These are phyloP conservation scores for Hormaphis cornu DNA, from an alignment of 1,140 invertebrate species.

Conservation along the genomic window DNA sequence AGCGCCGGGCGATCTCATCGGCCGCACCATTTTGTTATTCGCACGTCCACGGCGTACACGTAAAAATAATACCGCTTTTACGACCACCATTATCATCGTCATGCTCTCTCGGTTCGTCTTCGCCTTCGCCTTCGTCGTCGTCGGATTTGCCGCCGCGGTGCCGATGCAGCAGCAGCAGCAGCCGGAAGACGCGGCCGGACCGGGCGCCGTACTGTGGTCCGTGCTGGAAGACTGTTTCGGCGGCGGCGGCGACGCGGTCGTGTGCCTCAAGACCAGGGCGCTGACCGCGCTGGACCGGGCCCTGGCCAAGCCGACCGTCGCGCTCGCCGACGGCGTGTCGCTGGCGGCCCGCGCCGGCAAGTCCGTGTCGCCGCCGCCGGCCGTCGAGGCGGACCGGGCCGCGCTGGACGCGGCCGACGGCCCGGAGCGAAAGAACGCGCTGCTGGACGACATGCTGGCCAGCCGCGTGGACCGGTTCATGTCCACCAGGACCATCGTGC, in stretches of 20 bases:
- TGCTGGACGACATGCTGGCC: constrained; percentile 4
- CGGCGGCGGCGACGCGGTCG: neutral
- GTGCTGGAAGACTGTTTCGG: constrained; percentile 3
- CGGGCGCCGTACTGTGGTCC: neutral
- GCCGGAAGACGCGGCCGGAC: neutral
- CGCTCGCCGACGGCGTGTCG: neutral
- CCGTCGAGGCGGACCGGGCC: neutral
- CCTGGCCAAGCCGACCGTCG: neutral
- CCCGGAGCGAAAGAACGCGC: neutral
- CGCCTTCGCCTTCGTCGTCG: neutral
- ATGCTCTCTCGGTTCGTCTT: neutral
- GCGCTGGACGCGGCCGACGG: neutral
- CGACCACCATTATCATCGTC: no score
- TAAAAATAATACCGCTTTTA: no score
- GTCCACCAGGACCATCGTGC: neutral
- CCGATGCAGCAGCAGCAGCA: neutral
- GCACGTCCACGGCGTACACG: no score
- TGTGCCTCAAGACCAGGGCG: constrained; percentile 12
- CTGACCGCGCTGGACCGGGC: neutral
- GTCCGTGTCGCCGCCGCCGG: neutral
- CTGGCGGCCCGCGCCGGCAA: neutral
- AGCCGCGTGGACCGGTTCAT: neutral
- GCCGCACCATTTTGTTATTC: neutral
- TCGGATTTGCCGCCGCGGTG: neutral
- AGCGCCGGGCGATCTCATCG: neutral